Evolutionary conservation across 2,797 vertebrate genomes (phyloP).

Genomic region (Amniataba percoides): DNA sequence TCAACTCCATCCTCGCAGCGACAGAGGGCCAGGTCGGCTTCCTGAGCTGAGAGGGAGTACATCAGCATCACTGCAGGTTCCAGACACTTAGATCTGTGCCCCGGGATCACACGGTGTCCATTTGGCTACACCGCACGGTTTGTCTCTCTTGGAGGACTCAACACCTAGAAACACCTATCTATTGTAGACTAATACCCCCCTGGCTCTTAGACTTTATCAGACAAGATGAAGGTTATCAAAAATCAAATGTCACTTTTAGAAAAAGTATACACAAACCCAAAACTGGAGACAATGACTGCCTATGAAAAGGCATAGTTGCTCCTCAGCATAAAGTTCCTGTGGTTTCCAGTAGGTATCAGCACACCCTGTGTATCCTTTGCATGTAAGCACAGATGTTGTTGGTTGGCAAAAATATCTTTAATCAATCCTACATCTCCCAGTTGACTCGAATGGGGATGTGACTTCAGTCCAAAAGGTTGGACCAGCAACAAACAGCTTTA

Average conservation of each 20-base stretch:
- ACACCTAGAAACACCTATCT: slow-evolving; percentile 19
- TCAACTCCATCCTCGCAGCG: slow-evolving; percentile 91
- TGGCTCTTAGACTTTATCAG: slow-evolving; percentile 4
- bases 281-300: slow-evolving; percentile 64
- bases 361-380: slow-evolving; percentile 8
- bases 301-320: slow-evolving; percentile 57
- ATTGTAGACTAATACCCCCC: not conserved
- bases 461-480: slow-evolving; percentile 24
- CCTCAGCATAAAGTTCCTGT: slow-evolving; percentile 45
- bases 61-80: slow-evolving; percentile 80
- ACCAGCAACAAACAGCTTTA: slow-evolving; percentile 48
- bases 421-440: not conserved
- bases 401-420: slow-evolving; percentile 17
- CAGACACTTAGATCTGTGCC: slow-evolving; percentile 42
- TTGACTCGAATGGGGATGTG: slow-evolving; percentile 31
- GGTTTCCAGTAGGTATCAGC: slow-evolving; percentile 48
- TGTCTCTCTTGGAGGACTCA: slow-evolving; percentile 24
- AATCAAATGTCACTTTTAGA: slow-evolving; percentile 16
- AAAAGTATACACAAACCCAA: slow-evolving; percentile 56
- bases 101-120: slow-evolving; percentile 41
- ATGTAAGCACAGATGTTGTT: slow-evolving; percentile 3
- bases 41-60: slow-evolving; percentile 88
- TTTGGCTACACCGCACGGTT: slow-evolving; percentile 18
- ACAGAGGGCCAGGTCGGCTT: slow-evolving; percentile 90
- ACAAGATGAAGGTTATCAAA: slow-evolving; percentile 24